Evolutionary conservation across 2,888 invertebrate genomes (phyloP), one percentile per base, ranked within the genome.

Genomic region (Fabriciana adippe): DNA sequence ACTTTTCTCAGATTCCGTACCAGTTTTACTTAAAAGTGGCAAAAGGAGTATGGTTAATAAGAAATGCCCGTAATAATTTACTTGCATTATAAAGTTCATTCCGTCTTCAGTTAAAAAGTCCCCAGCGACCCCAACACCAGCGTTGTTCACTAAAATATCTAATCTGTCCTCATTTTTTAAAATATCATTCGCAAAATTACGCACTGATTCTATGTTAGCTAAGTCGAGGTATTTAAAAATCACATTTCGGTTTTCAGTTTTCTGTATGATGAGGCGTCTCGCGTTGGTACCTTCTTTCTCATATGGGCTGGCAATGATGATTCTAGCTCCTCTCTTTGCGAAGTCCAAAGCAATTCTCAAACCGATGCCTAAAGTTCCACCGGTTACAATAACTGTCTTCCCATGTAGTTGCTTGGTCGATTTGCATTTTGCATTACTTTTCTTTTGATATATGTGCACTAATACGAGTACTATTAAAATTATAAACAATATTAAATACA

Each of bases 11-110:
- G 94, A 94, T 3, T 73, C 31, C 0, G 55, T 75, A 0, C 84
- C 86, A 0, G 85, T 74, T 78, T 93, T 94, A 81, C 95, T 96
- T 72, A 97, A 78, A 41, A 97, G 87, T 81, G 96, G 97, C 66
- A 97, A 94, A 2, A 99, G 93, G 13, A 99, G 93, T 79, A 97
- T 95, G 0, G 98, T 98, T 45, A 99, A 90, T 41, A 99, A 91
- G 83, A 98, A 98, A 41, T 97, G 97, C 0, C 98, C 98, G 83
- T 96, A 97, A 79, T 98, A 97, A 84, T 99, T 99, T 3, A 97
- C 97, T 51, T 96, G 97, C 96, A 98, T 97, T 11, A 96, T 96
- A 72, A 95, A 87, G 81, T 97, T 97, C 69, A 98, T 86, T 0
- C 96, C 96, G 78, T 98, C 97, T 74, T 94, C 94, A 31, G 96